Percentiles rank a stretch among this genome's conserved stretches.
Evolutionary conservation across 1,140 invertebrate species (phyloP).

Genomic region (Ceratosolen fusciceps): DNA sequence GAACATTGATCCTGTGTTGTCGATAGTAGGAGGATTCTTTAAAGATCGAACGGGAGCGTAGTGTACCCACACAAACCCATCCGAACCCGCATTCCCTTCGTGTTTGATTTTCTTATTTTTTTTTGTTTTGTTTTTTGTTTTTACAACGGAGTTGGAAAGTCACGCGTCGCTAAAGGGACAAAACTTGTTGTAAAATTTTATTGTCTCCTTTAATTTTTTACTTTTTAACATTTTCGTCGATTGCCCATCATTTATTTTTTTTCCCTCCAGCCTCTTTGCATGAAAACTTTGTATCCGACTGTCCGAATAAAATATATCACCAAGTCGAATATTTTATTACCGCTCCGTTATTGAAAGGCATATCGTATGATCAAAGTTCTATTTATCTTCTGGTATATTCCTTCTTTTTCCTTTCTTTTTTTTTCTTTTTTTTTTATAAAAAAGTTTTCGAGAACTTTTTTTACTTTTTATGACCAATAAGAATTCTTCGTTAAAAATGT

Average conservation of each 20-base stretch:
- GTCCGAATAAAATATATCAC: neutral
- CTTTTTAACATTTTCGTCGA: neutral
- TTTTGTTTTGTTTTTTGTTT: too few species aligned
- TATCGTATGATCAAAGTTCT: neutral
- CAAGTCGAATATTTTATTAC: too few species aligned
- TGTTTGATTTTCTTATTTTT: slow-evolving; percentile 3
- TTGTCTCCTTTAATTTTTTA: neutral
- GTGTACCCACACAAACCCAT: neutral
- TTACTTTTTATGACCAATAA: too few species aligned
- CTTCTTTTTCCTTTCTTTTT: too few species aligned
- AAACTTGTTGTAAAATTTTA: neutral
- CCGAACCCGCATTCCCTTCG: neutral
- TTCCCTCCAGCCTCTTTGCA: neutral
- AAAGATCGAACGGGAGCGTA: neutral
- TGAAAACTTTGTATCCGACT: neutral
- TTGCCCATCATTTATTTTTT: neutral
- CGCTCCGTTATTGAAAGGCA: too few species aligned
- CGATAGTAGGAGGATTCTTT: neutral
- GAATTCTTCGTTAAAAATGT: too few species aligned
- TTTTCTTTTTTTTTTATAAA: too few species aligned
- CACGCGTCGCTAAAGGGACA: neutral
- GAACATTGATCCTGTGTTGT: neutral
- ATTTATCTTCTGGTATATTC: too few species aligned
- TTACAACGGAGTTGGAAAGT: neutral
- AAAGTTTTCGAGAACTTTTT: too few species aligned